phyloP scores from a whole-genome alignment of 2,888 invertebrate genomes.

The Ptycholaimellus sp. region DNA sequence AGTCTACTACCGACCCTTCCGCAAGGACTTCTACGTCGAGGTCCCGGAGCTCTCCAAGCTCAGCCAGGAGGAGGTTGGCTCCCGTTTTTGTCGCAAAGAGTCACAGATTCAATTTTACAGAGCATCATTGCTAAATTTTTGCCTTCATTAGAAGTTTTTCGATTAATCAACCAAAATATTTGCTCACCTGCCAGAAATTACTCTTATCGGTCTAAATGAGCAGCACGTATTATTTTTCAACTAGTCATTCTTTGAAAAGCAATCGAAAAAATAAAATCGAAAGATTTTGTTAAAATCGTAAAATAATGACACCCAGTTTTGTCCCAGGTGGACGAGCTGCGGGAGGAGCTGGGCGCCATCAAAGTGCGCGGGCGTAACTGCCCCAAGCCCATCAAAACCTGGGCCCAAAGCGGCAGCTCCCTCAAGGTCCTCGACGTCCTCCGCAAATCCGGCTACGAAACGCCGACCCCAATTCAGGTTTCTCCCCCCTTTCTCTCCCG shows the following conservation, averaged over 20 bases:
- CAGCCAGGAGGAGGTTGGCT: slow-evolving; percentile 41
- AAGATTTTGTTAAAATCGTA: not conserved
- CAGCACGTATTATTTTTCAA: no score
- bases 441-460: slow-evolving; percentile 61
- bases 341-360: slow-evolving; percentile 68
- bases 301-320: slow-evolving; percentile 3
- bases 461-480: slow-evolving; percentile 95
- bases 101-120: no score
- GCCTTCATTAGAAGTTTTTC: not conserved
- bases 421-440: slow-evolving; percentile 76
- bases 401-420: slow-evolving; percentile 95
- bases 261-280: not conserved
- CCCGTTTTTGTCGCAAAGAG: no score
- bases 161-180: no score
- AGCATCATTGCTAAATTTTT: no score
- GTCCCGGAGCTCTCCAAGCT: slow-evolving; percentile 70
- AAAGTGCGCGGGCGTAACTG: slow-evolving; percentile 84
- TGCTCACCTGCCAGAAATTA: no score
- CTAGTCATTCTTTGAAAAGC: no score
- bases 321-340: slow-evolving; percentile 30
- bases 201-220: no score
- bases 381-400: slow-evolving; percentile 71
- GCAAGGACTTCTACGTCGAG: slow-evolving; percentile 91
- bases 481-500: no score
- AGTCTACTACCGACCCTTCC: slow-evolving; percentile 61